A percentile compares a stretch with the other conserved stretches of the same genome.
These are phyloP conservation scores for Tiphia femorata DNA, from an alignment of 2,888 invertebrate species.

Conservation along the genomic window DNA sequence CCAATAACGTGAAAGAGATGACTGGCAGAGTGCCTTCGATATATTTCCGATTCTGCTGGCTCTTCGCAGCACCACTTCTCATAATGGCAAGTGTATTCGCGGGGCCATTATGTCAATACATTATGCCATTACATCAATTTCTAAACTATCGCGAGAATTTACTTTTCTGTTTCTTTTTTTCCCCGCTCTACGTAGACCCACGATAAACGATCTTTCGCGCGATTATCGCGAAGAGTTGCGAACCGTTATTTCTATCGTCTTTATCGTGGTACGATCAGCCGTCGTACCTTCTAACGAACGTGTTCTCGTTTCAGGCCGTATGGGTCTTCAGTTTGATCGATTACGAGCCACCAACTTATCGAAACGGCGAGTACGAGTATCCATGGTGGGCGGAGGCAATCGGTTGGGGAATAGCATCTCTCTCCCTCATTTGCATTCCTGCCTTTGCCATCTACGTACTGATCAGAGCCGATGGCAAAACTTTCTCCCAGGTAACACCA, in stretches of 20 bases:
- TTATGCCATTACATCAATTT: background rate
- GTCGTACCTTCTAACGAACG: no score
- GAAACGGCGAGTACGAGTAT: constrained; percentile 82
- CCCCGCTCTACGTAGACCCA: no score
- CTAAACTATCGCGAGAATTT: background rate
- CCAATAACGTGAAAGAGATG: constrained; percentile 90
- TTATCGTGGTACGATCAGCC: no score
- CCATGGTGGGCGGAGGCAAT: constrained; percentile 88
- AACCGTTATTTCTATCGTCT: no score
- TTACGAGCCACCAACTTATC: constrained; percentile 87
- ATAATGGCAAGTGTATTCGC: constrained; percentile 73
- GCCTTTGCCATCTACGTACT: constrained; percentile 82
- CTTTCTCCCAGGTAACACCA: constrained; percentile 81
- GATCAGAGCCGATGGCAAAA: constrained; percentile 78
- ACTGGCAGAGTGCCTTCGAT: constrained; percentile 84
- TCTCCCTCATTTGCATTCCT: constrained; percentile 89
- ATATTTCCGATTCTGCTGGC: constrained; percentile 90
- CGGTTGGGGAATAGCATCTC: constrained; percentile 88
- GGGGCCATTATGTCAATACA: background rate
- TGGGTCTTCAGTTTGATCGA: constrained; percentile 92
- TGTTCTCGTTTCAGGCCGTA: constrained; percentile 79
- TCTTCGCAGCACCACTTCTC: constrained; percentile 83
- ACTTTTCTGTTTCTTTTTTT: no score
- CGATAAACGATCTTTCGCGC: no score
- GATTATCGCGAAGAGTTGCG: no score